Percentiles rank a stretch among this genome's conserved stretches.
Evolutionary conservation across 2,113 vertebrate genomes (phyloP).

Genomic region (Papio anubis): DNA sequence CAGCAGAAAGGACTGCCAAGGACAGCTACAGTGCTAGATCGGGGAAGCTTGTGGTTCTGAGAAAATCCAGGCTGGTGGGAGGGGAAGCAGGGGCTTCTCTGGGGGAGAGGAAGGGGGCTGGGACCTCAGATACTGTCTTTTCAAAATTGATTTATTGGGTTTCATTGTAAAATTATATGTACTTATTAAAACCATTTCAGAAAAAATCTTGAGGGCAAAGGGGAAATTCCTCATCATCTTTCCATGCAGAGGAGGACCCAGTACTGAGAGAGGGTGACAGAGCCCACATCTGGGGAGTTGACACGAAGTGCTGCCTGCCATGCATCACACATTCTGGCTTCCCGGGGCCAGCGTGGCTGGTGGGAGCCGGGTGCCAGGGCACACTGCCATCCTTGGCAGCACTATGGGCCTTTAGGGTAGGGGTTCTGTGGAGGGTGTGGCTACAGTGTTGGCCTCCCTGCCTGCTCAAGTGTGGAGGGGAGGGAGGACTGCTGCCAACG

Average conservation of each 20-base stretch:
- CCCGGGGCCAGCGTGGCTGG: conserved; percentile 84
- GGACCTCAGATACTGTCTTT: neutral
- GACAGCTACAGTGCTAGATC: neutral
- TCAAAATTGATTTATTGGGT: neutral
- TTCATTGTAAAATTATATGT: neutral
- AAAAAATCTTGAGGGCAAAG: neutral
- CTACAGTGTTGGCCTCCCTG: neutral
- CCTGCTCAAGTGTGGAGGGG: neutral
- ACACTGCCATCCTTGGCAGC: conserved; percentile 87
- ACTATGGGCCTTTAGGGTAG: conserved; percentile 85
- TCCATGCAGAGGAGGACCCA: neutral
- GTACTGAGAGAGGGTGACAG: neutral
- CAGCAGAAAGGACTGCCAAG: neutral
- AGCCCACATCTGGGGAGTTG: neutral
- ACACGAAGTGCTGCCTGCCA: conserved; percentile 81
- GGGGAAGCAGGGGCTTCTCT: neutral
- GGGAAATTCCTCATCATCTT: neutral
- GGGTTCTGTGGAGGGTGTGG: accelerated
- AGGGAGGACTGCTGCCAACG: neutral
- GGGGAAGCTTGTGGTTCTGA: neutral
- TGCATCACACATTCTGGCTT: conserved; percentile 86
- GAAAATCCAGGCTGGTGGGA: neutral
- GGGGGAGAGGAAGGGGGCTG: neutral
- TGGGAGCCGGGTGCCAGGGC: conserved; percentile 82
- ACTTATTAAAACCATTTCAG: neutral